A percentile compares a stretch with the other conserved stretches of the same genome.
Evolutionary conservation across 2,797 vertebrate species (phyloP).

Genomic region (Argentina silus): DNA sequence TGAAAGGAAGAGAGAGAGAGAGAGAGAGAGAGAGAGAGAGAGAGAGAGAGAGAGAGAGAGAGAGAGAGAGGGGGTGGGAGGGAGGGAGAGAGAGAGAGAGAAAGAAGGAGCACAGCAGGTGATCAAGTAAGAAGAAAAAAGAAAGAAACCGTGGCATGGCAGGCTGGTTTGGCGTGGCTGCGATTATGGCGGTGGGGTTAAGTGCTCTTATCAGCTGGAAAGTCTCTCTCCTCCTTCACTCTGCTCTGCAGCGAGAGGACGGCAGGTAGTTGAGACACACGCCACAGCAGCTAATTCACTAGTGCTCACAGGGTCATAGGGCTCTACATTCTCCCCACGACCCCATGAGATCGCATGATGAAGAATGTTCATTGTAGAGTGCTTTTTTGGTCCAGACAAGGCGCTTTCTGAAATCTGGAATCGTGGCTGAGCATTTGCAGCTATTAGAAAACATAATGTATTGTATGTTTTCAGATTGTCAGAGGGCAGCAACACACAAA

Average conservation of each 20-base stretch:
- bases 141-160: background rate
- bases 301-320: constrained; percentile 23
- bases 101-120: background rate
- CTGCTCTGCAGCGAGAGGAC: background rate
- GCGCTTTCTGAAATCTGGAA: too few relatives aligned
- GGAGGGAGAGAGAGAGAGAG: background rate
- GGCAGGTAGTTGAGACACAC: constrained; percentile 17
- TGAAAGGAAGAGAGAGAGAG: background rate
- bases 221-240: constrained; percentile 20
- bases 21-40: background rate
- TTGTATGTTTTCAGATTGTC: too few relatives aligned
- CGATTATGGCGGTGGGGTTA: constrained; percentile 39
- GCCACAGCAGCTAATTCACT: constrained; percentile 39
- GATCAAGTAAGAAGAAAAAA: background rate
- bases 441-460: too few relatives aligned
- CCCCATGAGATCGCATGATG: too few relatives aligned
- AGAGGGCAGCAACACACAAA: too few relatives aligned
- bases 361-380: too few relatives aligned
- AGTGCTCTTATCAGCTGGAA: constrained; percentile 39
- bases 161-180: constrained; percentile 19
- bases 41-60: background rate
- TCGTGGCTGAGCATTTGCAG: too few relatives aligned
- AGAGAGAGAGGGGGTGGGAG: background rate
- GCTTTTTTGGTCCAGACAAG: too few relatives aligned
- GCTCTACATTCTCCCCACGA: constrained; percentile 26